phyloP scores from a whole-genome alignment of 2,888 invertebrate species.

The Diarsia rubi region DNA sequence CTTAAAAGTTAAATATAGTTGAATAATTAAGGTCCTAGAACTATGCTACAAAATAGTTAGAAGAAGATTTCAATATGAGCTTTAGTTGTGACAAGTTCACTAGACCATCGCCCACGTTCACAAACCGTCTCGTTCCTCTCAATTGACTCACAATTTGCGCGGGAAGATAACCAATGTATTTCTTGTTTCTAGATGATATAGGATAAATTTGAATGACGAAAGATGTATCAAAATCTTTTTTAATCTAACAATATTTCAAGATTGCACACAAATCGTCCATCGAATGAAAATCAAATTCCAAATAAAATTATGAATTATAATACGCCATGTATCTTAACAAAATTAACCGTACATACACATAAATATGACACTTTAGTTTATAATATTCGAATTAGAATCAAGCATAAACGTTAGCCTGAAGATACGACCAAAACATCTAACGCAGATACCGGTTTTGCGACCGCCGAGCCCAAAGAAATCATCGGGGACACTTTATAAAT shows the following conservation, averaged over 20 bases:
- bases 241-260: neutral
- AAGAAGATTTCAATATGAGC: conserved; percentile 29
- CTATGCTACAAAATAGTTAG: conserved; percentile 6
- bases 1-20: neutral
- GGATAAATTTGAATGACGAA: rapidly evolving
- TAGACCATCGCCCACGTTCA: conserved; percentile 50
- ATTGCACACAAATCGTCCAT: neutral
- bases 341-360: conserved; percentile 18
- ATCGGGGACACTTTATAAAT: conserved; percentile 76
- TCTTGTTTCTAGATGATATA: conserved; percentile 4
- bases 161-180: conserved; percentile 35
- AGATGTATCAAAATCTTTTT: neutral
- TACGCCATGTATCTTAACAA: conserved; percentile 14
- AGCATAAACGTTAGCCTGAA: conserved; percentile 60
- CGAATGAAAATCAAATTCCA: conserved; percentile 18
- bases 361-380: conserved; percentile 47
- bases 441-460: conserved; percentile 75
- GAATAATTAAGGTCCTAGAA: neutral
- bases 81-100: conserved; percentile 47
- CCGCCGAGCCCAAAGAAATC: conserved; percentile 69
- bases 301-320: conserved; percentile 37
- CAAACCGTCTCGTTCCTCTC: conserved; percentile 43
- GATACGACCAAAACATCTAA: conserved; percentile 68
- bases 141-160: conserved; percentile 55
- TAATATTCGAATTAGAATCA: conserved; percentile 65